These are phyloP conservation scores for Brachylomia viminalis DNA, from an alignment of 2,888 invertebrate species.

Conservation along the genomic window DNA sequence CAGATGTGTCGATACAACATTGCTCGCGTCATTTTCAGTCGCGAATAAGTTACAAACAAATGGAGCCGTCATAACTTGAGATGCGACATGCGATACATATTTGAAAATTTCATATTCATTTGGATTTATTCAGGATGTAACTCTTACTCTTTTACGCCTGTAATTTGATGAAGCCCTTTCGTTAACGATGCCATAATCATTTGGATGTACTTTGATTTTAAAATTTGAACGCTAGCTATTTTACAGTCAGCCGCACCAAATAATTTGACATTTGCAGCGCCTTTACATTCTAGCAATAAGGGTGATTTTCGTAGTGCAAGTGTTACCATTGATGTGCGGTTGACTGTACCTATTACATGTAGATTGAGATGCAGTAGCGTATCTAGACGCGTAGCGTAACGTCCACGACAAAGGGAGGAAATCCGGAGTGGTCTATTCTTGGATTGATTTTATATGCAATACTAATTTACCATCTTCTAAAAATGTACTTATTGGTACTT, in stretches of 20 bases:
- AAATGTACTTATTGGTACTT: not conserved
- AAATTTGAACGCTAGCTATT: not conserved
- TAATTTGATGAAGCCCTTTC: not conserved
- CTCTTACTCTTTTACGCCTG: not conserved
- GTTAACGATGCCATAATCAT: not conserved
- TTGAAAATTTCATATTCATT: not conserved
- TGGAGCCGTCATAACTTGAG: not conserved
- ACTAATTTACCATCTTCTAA: not conserved
- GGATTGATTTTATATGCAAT: not conserved
- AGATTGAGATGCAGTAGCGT: not conserved
- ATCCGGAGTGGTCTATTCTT: constrained; percentile 10
- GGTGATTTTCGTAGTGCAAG: not conserved
- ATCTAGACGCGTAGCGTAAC: not conserved
- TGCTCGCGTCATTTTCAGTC: constrained; percentile 19
- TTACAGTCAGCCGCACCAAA: too few relatives aligned
- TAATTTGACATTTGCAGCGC: not conserved
- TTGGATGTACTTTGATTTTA: not conserved
- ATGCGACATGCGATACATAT: not conserved
- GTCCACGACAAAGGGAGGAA: constrained; percentile 14
- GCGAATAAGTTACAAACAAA: constrained; percentile 13
- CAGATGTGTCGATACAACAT: constrained; percentile 21
- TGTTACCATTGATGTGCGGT: not conserved
- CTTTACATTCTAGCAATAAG: not conserved
- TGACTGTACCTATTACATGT: not conserved
- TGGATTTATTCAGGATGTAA: not conserved